Percentiles rank a stretch among this genome's conserved stretches.
These are phyloP conservation scores for Pantherophis alleghaniensis DNA, from an alignment of 2,797 vertebrate species.

Conservation along the genomic window DNA sequence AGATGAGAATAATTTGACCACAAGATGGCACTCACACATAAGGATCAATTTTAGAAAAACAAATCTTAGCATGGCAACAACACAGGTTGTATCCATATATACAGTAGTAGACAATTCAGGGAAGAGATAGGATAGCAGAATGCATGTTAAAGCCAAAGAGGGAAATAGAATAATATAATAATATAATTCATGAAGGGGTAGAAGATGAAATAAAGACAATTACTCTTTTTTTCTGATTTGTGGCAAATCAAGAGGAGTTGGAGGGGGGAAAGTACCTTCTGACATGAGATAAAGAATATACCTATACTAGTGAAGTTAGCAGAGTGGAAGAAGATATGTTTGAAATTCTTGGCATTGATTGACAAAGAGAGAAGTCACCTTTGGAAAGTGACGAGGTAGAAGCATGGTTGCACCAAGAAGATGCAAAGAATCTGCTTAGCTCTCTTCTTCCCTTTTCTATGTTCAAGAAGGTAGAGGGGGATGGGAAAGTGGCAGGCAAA, in stretches of 20 bases:
- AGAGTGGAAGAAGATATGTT: background rate
- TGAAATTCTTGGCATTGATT: background rate
- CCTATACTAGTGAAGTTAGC: background rate
- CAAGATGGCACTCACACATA: slow-evolving; percentile 16
- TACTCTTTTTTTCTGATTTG: background rate
- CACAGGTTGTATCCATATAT: background rate
- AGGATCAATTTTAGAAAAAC: background rate
- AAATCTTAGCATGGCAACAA: background rate
- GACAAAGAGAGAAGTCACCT: background rate
- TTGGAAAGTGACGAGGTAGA: background rate
- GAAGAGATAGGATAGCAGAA: background rate
- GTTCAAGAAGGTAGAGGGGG: background rate
- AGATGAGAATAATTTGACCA: background rate
- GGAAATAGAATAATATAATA: too few relatives aligned
- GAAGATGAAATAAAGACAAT: background rate
- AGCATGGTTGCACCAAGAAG: background rate
- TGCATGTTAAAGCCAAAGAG: background rate
- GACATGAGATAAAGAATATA: background rate
- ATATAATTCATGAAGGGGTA: background rate
- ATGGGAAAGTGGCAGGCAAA: background rate
- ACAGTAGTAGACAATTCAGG: background rate
- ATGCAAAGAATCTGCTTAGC: background rate
- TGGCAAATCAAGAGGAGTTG: background rate
- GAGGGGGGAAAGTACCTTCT: background rate
- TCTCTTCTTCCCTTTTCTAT: background rate